A percentile compares a stretch with the other conserved stretches of the same genome.
phyloP scores from a whole-genome alignment of 2,888 invertebrate genomes.

The Chalcosyrphus nemorum region DNA sequence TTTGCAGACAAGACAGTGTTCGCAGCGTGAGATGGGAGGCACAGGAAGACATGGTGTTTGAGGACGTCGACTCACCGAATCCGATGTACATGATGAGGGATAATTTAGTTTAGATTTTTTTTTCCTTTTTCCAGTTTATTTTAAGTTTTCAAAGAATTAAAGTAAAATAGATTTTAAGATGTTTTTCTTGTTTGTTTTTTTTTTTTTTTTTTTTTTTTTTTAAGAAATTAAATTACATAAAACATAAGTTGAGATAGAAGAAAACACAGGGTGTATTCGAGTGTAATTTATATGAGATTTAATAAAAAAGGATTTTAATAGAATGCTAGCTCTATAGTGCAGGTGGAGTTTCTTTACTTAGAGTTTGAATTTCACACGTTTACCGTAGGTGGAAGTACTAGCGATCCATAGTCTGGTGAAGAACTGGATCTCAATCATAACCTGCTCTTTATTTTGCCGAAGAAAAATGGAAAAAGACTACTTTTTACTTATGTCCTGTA shows the following conservation, averaged over 20 bases:
- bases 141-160: background rate
- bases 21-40: conserved; percentile 80
- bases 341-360: too few species aligned
- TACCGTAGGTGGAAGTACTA: too few species aligned
- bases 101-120: conserved; percentile 57
- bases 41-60: conserved; percentile 79
- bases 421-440: too few species aligned
- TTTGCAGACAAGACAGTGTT: conserved; percentile 76
- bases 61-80: conserved; percentile 79
- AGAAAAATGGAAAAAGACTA: too few species aligned
- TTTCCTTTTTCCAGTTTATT: conserved; percentile 5
- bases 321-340: background rate
- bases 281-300: conserved; percentile 1
- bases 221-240: background rate
- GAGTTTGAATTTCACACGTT: too few species aligned
- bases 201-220: too few species aligned
- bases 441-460: too few species aligned
- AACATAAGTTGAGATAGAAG: background rate
- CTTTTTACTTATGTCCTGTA: too few species aligned
- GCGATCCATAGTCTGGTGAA: too few species aligned
- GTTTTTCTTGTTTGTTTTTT: background rate
- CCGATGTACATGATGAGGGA: conserved; percentile 75
- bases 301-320: conserved; percentile 19
- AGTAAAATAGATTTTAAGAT: background rate
- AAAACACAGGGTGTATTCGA: background rate